Percentiles rank a stretch among this genome's conserved stretches.
Conservation (phyloP, 1,140 invertebrate species). For the Atta texana region DNA sequence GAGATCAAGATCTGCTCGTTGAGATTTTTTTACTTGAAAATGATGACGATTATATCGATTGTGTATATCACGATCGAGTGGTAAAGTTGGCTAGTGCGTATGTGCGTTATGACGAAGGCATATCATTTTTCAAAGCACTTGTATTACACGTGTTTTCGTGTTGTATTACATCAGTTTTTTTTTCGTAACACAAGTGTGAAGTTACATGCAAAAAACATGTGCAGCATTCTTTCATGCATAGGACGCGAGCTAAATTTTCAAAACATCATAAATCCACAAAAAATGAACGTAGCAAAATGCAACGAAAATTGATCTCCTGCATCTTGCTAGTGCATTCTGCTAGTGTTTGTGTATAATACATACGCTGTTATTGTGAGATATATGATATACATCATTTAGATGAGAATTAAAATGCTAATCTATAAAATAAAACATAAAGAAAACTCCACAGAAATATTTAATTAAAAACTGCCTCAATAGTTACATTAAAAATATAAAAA, state of each 20-base stretch:
- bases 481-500: slow-evolving; percentile 1
- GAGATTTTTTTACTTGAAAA: background rate
- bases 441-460: background rate
- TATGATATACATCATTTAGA: background rate
- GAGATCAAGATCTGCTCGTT: background rate
- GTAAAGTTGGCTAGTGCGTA: background rate
- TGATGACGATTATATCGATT: background rate
- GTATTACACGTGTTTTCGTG: background rate
- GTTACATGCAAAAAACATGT: background rate
- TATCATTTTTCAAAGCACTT: background rate
- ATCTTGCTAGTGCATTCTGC: background rate
- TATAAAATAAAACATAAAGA: background rate
- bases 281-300: background rate
- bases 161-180: background rate
- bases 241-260: background rate
- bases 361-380: no score
- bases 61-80: background rate
- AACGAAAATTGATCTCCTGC: background rate
- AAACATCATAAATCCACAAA: background rate
- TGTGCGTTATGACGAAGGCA: no score
- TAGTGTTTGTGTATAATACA: background rate
- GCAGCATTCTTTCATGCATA: background rate
- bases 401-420: background rate
- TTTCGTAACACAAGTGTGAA: background rate
- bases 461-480: background rate